Evolutionary conservation across 2,797 vertebrate species (phyloP).

Genomic region (Acanthopagrus latus): DNA sequence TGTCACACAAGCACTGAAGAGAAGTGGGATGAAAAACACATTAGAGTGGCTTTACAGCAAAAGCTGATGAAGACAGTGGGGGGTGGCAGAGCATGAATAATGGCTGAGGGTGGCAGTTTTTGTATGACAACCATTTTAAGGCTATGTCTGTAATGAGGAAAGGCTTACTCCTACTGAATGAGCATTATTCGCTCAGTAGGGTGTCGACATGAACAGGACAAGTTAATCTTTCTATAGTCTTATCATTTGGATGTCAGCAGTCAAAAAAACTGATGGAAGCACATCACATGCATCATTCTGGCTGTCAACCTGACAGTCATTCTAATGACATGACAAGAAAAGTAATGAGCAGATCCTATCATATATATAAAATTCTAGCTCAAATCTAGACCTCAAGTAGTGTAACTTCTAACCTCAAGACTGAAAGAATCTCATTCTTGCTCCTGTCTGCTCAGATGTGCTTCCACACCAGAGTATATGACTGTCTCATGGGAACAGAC

Average conservation of each 20-base stretch:
- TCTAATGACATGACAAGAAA: slow-evolving; percentile 7
- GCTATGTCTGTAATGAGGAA: slow-evolving; percentile 37
- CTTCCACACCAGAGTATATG: slow-evolving; percentile 21
- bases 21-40: slow-evolving; percentile 18
- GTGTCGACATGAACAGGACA: slow-evolving; percentile 27
- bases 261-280: slow-evolving; percentile 10
- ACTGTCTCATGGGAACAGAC: slow-evolving; percentile 27
- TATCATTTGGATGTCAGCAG: slow-evolving; percentile 28
- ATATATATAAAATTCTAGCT: slow-evolving; percentile 11
- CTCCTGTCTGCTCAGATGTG: slow-evolving; percentile 20
- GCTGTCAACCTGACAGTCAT: slow-evolving; percentile 13
- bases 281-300: slow-evolving; percentile 51
- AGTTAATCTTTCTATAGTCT: slow-evolving; percentile 21
- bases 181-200: slow-evolving; percentile 31
- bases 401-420: slow-evolving; percentile 20
- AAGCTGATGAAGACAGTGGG: slow-evolving; percentile 16
- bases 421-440: slow-evolving; percentile 10
- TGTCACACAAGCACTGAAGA: slow-evolving; percentile 2
- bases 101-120: slow-evolving; percentile 24
- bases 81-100: neutral
- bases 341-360: slow-evolving; percentile 17
- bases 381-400: slow-evolving; percentile 6
- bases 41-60: slow-evolving; percentile 13
- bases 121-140: slow-evolving; percentile 36
- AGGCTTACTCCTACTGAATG: slow-evolving; percentile 42